Evolutionary conservation across 2,113 vertebrate genomes (phyloP).

Genomic region (Hoplias malabaricus): DNA sequence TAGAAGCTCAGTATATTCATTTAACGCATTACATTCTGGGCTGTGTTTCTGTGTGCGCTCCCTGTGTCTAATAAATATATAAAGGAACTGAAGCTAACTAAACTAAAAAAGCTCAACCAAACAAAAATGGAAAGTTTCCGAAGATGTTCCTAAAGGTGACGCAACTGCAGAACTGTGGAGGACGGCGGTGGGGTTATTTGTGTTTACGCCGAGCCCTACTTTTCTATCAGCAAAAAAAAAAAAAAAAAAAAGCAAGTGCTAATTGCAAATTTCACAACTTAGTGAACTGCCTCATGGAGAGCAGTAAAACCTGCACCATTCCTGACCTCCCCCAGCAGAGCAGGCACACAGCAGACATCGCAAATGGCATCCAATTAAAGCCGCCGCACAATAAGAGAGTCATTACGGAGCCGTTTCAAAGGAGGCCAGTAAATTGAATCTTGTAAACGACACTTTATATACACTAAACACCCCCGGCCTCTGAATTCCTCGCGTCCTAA

Average conservation of each 20-base stretch:
- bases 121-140: not conserved
- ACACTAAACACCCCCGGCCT: constrained; percentile 7
- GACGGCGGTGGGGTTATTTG: constrained; percentile 2
- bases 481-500: constrained; percentile 17
- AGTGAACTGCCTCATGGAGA: not conserved
- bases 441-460: constrained; percentile 27
- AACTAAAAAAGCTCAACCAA: not conserved
- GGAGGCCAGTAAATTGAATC: constrained; percentile 22
- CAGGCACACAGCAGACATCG: constrained; percentile 1
- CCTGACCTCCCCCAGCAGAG: not conserved
- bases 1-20: no score
- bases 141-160: not conserved
- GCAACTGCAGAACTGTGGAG: not conserved
- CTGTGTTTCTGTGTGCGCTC: not conserved
- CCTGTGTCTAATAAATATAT: not conserved
- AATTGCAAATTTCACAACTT: constrained; percentile 45
- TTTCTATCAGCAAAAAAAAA: no score
- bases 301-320: constrained; percentile 8
- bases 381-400: constrained; percentile 6
- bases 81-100: not conserved
- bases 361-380: constrained; percentile 39
- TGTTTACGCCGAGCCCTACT: not conserved
- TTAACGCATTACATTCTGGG: no score
- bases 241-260: constrained; percentile 17
- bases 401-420: not conserved